Evolutionary conservation across 2,888 invertebrate genomes (phyloP), one percentile per base, ranked within the genome.

Genomic region (Drosophila pseudotalamancana): DNA sequence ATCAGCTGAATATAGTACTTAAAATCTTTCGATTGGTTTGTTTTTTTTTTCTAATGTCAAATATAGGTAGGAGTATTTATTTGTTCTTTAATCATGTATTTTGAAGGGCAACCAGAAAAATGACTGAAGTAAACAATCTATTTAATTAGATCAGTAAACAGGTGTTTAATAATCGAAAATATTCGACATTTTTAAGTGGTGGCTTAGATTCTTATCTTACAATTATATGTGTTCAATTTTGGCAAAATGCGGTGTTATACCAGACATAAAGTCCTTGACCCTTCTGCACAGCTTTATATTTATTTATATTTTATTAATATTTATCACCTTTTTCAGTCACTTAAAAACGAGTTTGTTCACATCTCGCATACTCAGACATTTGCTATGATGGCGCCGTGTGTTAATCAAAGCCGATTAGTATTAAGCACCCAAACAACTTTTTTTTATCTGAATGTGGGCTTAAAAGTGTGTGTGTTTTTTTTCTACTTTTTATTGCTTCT

Each of bases 291-390:
- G 50, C 29, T 61, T 11, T 12, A 32, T 23, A 19, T 43, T 14
- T 25, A 18, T 31, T 23, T 51, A 5, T 23, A 23, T 31, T 60
- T 37, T 67, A 51, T 59, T 40, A 59, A 63, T 65, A 64, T 45
- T 43, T 42, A 34, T 39, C 42, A 56, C 48, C 25, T 32, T 43
- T 40, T 57, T 70, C 42, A 64, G 56, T 43, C 70, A 70, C 53
- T 70, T 55, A 40, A 53, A 72, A 81, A 81, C 84, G 60, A 66
- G 84, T 81, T 81, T 81, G 62, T 63, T 67, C 70, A 76, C 76
- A 73, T 76, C 70, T 77, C 46, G 46, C 57, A 46, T 23, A 42
- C 16, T 50, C 37, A 32, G 31, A 55, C 43, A 46, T 57, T 29
- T 55, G 71, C 43, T 66, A 66, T 57, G 65, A 64, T 70, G 65